phyloP scores from a whole-genome alignment of 2,888 invertebrate species.

The Norana najaformis region DNA sequence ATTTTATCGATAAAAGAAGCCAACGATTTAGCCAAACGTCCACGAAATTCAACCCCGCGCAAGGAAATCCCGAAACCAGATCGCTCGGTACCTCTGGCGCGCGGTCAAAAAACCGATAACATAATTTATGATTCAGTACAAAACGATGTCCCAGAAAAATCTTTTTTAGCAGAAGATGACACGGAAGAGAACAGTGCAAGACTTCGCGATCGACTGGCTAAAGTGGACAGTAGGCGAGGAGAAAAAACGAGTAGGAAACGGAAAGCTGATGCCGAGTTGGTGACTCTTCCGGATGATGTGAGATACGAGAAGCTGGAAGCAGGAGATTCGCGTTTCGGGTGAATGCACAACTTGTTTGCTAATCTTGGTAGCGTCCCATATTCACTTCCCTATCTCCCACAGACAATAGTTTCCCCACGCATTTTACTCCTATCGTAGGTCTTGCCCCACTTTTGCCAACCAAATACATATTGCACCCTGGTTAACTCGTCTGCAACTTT shows the following conservation, averaged over 20 bases:
- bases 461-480: background rate
- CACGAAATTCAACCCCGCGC: background rate
- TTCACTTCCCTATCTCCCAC: background rate
- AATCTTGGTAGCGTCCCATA: too few species aligned
- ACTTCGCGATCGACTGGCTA: background rate
- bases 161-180: background rate
- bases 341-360: background rate
- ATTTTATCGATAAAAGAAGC: constrained; percentile 9
- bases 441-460: background rate
- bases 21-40: background rate
- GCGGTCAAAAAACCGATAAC: background rate
- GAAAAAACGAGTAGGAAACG: background rate
- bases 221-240: background rate
- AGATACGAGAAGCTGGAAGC: constrained; percentile 6
- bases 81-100: background rate
- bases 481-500: background rate
- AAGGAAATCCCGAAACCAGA: background rate
- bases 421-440: too few species aligned
- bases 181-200: background rate
- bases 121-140: background rate
- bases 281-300: background rate
- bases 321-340: background rate
- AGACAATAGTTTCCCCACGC: background rate
- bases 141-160: background rate
- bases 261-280: background rate